Conservation (phyloP, 2,113 vertebrate species). For the Naja naja region DNA sequence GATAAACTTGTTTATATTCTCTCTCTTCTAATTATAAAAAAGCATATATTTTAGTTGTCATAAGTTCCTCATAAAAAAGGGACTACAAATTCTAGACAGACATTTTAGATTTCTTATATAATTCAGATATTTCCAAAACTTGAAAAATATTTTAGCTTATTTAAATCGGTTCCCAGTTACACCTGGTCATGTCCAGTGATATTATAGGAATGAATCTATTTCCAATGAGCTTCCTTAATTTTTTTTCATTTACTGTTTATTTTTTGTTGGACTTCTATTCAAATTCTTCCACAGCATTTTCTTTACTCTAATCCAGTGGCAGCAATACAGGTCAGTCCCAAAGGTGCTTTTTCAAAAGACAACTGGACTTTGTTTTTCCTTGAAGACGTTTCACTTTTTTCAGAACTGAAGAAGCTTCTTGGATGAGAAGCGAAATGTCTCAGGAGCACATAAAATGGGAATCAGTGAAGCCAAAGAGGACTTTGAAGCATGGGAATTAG, state of each 20-base stretch:
- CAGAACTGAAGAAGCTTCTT: not conserved
- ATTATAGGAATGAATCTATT: not conserved
- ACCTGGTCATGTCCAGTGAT: not conserved
- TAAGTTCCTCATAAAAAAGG: not conserved
- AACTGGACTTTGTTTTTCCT: not conserved
- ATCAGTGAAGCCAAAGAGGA: not conserved
- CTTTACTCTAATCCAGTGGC: not conserved
- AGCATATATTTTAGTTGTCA: not conserved
- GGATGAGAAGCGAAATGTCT: not conserved
- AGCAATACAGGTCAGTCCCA: not conserved
- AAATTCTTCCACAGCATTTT: not conserved
- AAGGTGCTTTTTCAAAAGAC: too few species aligned
- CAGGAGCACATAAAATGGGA: not conserved
- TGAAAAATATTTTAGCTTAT: not conserved
- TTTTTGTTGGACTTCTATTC: not conserved
- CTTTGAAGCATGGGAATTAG: not conserved
- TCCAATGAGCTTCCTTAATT: not conserved
- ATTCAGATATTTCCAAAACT: not conserved
- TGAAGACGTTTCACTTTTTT: not conserved
- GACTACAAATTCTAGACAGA: not conserved
- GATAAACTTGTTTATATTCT: not conserved
- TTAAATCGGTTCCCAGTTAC: not conserved
- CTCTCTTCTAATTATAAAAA: not conserved
- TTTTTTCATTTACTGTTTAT: not conserved
- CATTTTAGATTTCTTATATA: not conserved